These are phyloP conservation scores for Trachelus troglodyta DNA, from an alignment of 2,888 invertebrate genomes.

Conservation along the genomic window DNA sequence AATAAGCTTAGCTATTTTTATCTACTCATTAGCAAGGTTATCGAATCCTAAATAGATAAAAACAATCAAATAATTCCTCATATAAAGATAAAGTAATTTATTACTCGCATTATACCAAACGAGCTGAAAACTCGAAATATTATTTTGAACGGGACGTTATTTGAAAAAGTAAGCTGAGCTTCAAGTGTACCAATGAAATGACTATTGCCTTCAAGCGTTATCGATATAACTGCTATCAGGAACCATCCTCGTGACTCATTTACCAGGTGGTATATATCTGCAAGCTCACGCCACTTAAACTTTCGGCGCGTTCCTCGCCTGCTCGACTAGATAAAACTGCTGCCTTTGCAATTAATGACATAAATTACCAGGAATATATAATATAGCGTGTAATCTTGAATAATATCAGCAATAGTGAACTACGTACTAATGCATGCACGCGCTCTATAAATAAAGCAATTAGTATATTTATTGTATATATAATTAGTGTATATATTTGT, in stretches of 20 bases:
- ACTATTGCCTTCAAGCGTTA: neutral
- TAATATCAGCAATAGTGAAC: neutral
- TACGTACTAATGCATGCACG: neutral
- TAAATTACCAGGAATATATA: neutral
- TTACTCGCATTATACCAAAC: neutral
- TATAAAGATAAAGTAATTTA: neutral
- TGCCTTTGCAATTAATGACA: neutral
- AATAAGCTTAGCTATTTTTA: neutral
- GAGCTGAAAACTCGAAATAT: neutral
- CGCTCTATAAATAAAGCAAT: neutral
- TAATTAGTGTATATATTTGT: no score
- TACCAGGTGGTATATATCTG: neutral
- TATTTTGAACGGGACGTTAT: neutral
- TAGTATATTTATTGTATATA: neutral
- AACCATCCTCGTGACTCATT: neutral
- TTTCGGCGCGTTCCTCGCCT: neutral
- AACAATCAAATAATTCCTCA: neutral
- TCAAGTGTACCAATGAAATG: neutral
- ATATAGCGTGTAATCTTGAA: neutral
- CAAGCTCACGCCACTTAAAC: neutral
- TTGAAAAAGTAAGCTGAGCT: neutral
- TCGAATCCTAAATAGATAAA: neutral
- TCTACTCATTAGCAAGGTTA: neutral
- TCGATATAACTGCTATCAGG: neutral
- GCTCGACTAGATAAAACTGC: neutral